Base-by-base conservation (phyloP, 2,797 vertebrate genomes). In the Okamejei kenojei region DNA sequence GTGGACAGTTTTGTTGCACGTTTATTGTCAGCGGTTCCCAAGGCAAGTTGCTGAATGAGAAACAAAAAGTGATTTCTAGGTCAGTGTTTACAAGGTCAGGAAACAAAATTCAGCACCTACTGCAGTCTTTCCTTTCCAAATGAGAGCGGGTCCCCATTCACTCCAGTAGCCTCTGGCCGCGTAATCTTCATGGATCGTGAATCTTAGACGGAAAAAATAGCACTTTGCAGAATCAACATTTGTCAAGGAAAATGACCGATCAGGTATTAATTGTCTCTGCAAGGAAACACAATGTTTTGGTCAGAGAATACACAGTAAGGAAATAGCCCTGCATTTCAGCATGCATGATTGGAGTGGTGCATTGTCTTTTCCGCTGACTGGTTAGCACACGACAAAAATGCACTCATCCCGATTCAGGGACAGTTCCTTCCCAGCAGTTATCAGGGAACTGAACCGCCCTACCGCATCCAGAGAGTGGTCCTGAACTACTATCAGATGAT, bases 141-240 rank as follows among this genome's bases (percentile, higher is more conserved):
- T 93, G 6, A 94, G 95, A 84, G 94, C 94, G 92, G 94, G 94
- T 32, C 95, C 95, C 97, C 97, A 97, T 38, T 95, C 94, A 82
- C 96, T 96, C 94, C 94, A 96, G 68, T 94, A 93, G 0, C 90
- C 17, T 0, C 8, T n/a, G 0, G 0, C 0, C 17, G 88, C 6
- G 7, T 94, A 1, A 0, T 94, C 82, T 74, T 95, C 95, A 0
- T 0, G 0, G 9, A 94, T 81, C 9, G 10, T 95, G 94, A 96
- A 94, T 93, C 96, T 95, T 94, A 96, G 93, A 45, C 95, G 95
- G 93, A 97, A 96, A 35, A 93, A 94, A 73, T 97, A 97, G 61
- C 96, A 96, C 26, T 94, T 96, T 61, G 93, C 94, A 2, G 94
- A 32, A 93, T 96, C 95, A 94, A 96, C 93, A n/a, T 86, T 94